These are phyloP conservation scores for Sapayoa aenigma DNA, from an alignment of 2,113 vertebrate species.

Conservation along the genomic window DNA sequence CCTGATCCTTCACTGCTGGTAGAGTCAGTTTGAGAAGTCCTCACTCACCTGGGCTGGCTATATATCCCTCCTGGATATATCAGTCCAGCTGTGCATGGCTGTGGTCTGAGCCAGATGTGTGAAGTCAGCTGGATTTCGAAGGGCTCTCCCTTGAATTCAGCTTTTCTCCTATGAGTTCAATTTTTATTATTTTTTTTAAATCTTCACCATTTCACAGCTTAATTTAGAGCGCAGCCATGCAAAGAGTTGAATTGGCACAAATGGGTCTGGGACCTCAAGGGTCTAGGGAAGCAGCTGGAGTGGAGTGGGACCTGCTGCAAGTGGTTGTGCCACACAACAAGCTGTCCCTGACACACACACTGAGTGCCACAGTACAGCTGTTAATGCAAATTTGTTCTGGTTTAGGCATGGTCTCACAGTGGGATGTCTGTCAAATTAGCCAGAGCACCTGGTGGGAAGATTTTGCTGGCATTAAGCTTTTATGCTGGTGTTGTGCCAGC, in stretches of 20 bases:
- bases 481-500: not conserved
- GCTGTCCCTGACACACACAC: not conserved
- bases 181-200: not conserved
- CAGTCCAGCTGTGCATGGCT: not conserved
- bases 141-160: not conserved
- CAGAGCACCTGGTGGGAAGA: constrained; percentile 55
- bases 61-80: not conserved
- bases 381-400: constrained; percentile 11
- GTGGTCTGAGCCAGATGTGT: not conserved
- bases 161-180: not conserved
- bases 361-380: not conserved
- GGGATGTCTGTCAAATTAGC: not conserved
- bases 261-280: not conserved
- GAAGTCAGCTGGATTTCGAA: not conserved
- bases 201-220: not conserved
- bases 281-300: not conserved
- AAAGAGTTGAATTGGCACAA: not conserved
- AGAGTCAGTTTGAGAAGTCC: not conserved
- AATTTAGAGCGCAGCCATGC: not conserved
- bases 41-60: not conserved
- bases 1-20: not conserved
- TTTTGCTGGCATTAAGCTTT: constrained; percentile 20
- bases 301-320: not conserved
- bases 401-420: not conserved
- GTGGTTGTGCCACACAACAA: not conserved